Base-by-base conservation (phyloP, 2,797 vertebrate species). In the Halcyon chelicuti region DNA sequence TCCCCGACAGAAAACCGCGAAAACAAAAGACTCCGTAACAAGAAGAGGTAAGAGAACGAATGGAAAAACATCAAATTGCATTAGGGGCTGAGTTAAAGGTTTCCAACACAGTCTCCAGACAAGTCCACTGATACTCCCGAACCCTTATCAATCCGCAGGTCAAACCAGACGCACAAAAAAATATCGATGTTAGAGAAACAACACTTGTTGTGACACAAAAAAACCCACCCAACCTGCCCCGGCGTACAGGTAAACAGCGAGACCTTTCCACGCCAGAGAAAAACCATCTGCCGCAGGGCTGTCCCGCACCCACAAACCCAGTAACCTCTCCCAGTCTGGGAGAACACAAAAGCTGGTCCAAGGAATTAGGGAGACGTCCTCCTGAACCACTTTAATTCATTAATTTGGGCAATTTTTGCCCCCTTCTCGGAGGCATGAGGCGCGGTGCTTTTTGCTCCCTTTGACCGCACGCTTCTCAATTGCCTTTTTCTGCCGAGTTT, bases 401-500 rank as follows among this genome's bases (percentile, higher is more conserved):
- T 81, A 68, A 92, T 93, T 70, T 28, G 86, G 66, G 60, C 66
- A 76, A 93, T 86, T 52, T 52, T 14, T 60, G 91, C 76, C 70
- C 44, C 86, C 79, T 86, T 74, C 91, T 26, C 8, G 51, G 94
- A 94, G 94, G 79, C 31, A 22, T 63, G 93, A 31, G 23, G 86
- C 90, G 47, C 4, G 54, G 75, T 52, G 66, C 61, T 84, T 86
- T 31, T 73, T 73, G 86, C 87, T 93, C 89, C 63, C 78, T 92
- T 44, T 60, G 86, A 94, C 86, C 96, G 73, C 55, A 84, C 88
- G n/a, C 16, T 82, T 85, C 91, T 94, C 80, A 46, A 68, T 94
- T 95, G 96, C 92, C 92, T 92, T 96, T 97, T 94, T 95, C 97
- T 94, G 86, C 80, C 3, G 61, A 88, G 93, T 84, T 96, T 12